Percentiles rank a stretch among this genome's conserved stretches.
These are phyloP conservation scores for Sardinella longiceps DNA, from an alignment of 2,797 vertebrate species.

Conservation along the genomic window DNA sequence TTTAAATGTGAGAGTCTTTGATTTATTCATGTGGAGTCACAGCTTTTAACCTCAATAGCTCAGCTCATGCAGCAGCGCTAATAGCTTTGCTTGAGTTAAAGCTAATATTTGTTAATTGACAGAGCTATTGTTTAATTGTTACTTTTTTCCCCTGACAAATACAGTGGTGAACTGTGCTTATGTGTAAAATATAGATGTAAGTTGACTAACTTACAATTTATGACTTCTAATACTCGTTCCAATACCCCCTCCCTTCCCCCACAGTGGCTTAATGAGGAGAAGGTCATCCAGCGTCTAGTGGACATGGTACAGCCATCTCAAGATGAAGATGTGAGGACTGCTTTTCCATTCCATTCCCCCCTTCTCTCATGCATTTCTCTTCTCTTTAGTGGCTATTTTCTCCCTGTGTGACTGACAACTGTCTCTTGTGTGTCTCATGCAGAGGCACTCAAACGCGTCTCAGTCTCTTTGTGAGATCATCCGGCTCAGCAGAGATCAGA, in stretches of 20 bases:
- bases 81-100: not conserved
- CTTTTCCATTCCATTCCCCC: not conserved
- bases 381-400: not conserved
- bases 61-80: not conserved
- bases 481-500: constrained; percentile 98
- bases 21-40: not conserved
- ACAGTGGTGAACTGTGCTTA: not conserved
- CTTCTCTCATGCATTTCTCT: not conserved
- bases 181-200: too few relatives aligned
- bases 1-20: constrained; percentile 83
- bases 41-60: not conserved
- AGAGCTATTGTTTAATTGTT: not conserved
- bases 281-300: constrained; percentile 94
- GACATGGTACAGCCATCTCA: constrained; percentile 95
- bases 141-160: not conserved
- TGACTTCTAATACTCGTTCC: too few relatives aligned
- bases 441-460: constrained; percentile 98
- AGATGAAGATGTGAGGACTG: constrained; percentile 91
- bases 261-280: constrained; percentile 97
- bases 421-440: constrained; percentile 52
- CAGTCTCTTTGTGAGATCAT: constrained; percentile 99
- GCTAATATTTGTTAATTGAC: not conserved
- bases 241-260: too few relatives aligned
- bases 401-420: constrained; percentile 18
- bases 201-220: too few relatives aligned